Evolutionary conservation across 2,797 vertebrate genomes (phyloP).

Genomic region (Schizothorax lantsangensis): DNA sequence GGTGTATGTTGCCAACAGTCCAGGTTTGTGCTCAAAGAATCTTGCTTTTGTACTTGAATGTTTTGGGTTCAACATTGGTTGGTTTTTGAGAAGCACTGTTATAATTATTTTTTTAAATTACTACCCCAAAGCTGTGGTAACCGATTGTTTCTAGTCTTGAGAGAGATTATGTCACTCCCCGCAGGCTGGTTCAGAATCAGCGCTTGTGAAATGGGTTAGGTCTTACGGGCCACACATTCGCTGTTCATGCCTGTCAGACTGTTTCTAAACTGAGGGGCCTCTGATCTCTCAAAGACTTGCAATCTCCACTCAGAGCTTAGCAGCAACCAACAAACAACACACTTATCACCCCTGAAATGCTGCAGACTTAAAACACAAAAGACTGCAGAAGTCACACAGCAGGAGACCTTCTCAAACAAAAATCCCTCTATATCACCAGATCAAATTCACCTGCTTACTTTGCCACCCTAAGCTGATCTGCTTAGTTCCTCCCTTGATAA

Average conservation of each 20-base stretch:
- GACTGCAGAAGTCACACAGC: neutral
- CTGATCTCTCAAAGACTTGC: neutral
- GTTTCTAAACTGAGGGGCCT: neutral
- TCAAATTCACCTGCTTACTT: constrained; percentile 17
- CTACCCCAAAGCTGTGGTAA: neutral
- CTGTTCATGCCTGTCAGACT: neutral
- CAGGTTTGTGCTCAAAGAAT: neutral
- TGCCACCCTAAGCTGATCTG: neutral
- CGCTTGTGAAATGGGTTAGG: neutral
- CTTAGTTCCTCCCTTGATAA: neutral
- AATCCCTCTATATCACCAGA: constrained; percentile 2
- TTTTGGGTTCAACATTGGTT: neutral
- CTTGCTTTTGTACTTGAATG: neutral
- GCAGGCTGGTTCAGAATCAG: constrained; percentile 14
- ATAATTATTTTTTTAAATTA: neutral
- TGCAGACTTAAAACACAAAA: constrained; percentile 9
- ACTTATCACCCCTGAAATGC: constrained; percentile 4
- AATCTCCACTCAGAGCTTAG: constrained; percentile 3
- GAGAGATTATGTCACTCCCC: constrained; percentile 4
- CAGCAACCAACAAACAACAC: constrained; percentile 7
- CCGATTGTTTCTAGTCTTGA: neutral
- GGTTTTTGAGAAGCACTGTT: neutral
- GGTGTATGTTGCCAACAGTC: neutral
- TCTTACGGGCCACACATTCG: constrained; percentile 6
- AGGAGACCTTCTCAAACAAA: constrained; percentile 4